phyloP scores from a whole-genome alignment of 2,888 invertebrate species.

The Phania funesta region DNA sequence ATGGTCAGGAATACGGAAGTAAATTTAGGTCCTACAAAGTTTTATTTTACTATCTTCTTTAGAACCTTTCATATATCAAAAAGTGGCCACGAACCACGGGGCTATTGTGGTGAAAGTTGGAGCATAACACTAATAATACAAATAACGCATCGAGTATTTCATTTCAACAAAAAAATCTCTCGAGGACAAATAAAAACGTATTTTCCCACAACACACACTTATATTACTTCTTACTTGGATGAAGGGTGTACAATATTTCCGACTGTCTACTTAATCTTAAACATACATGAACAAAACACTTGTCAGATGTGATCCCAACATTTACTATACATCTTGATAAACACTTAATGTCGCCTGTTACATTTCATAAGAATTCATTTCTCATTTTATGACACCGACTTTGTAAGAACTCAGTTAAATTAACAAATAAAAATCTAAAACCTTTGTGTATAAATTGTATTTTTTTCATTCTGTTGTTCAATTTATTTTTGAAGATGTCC shows the following conservation, averaged over 20 bases:
- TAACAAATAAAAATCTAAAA: constrained; percentile 7
- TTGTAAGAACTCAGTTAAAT: neutral
- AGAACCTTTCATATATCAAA: too few relatives aligned
- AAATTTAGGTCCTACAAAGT: too few relatives aligned
- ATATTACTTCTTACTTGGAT: too few relatives aligned
- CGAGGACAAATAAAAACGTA: too few relatives aligned
- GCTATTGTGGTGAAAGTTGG: too few relatives aligned
- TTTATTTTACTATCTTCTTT: too few relatives aligned
- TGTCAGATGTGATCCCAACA: neutral
- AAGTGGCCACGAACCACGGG: too few relatives aligned
- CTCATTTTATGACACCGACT: constrained; percentile 1
- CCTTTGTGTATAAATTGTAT: neutral
- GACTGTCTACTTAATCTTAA: constrained; percentile 20
- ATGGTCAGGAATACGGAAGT: too few relatives aligned
- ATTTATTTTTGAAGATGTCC: neutral
- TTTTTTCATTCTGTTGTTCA: neutral
- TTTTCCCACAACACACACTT: too few relatives aligned
- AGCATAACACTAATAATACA: too few relatives aligned
- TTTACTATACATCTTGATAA: neutral
- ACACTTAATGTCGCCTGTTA: neutral
- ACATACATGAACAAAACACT: neutral
- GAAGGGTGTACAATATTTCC: constrained; percentile 8
- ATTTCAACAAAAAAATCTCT: too few relatives aligned
- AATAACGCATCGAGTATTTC: too few relatives aligned
- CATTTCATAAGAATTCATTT: constrained; percentile 8